These are phyloP conservation scores for Cardinalis cardinalis DNA, from an alignment of 2,113 vertebrate species.

Conservation along the genomic window DNA sequence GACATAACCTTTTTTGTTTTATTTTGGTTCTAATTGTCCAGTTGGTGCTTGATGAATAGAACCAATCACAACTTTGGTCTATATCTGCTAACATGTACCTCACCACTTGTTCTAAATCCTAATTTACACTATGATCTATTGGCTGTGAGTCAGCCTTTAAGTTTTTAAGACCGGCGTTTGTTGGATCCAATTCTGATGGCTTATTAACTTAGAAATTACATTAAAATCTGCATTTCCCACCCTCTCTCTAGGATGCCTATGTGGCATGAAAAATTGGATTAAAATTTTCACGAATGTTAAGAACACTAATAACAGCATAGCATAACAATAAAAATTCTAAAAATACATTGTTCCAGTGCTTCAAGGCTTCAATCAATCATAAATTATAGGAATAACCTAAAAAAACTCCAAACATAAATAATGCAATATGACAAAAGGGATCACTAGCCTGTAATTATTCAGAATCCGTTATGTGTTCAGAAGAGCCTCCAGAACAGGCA, in stretches of 20 bases:
- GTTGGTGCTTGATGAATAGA: background rate
- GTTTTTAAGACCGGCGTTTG: background rate
- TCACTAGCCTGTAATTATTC: background rate
- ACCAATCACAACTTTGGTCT: background rate
- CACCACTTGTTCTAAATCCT: background rate
- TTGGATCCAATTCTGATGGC: background rate
- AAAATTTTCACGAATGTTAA: background rate
- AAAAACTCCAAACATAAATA: background rate
- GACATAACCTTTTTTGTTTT: background rate
- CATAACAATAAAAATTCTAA: background rate
- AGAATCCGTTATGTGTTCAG: background rate
- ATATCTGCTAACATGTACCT: background rate
- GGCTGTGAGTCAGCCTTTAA: background rate
- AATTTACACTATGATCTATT: background rate
- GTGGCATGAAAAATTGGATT: background rate
- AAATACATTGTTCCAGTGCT: background rate
- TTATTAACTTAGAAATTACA: background rate
- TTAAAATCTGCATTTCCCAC: background rate
- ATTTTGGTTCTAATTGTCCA: background rate
- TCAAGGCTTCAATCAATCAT: background rate
- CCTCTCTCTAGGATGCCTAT: background rate
- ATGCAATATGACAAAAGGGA: background rate
- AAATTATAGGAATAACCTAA: background rate
- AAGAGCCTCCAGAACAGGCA: background rate
- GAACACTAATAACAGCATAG: background rate